A percentile compares a stretch with the other conserved stretches of the same genome.
These are phyloP conservation scores for Salminus brasiliensis DNA, from an alignment of 2,113 vertebrate genomes.

Conservation along the genomic window DNA sequence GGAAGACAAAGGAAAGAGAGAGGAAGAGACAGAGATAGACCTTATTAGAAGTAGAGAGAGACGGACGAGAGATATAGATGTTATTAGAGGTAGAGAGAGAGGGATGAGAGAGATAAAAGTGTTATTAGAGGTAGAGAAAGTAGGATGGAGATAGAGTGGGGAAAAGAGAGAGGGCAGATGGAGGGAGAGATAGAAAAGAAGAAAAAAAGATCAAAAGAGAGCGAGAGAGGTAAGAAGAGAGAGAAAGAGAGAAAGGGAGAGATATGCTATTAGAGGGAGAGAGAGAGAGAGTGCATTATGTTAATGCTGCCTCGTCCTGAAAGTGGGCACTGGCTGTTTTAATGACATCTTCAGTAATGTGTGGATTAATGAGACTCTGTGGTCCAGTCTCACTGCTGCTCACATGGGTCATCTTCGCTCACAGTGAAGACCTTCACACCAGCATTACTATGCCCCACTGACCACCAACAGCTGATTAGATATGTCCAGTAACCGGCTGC, in stretches of 20 bases:
- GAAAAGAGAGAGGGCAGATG: neutral
- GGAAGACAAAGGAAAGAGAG: too few relatives aligned
- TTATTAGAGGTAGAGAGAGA: neutral
- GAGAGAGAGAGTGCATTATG: conserved; percentile 22
- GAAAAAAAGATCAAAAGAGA: too few relatives aligned
- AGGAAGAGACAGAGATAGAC: conserved; percentile 12
- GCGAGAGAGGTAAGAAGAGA: too few relatives aligned
- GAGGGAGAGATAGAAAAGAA: conserved; percentile 4
- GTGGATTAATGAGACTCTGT: conserved; percentile 44
- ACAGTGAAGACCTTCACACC: conserved; percentile 25
- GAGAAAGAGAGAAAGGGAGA: conserved; percentile 19
- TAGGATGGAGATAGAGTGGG: conserved; percentile 5
- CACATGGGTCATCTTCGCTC: conserved; percentile 12
- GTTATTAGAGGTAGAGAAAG: too few relatives aligned
- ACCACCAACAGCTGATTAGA: conserved; percentile 44
- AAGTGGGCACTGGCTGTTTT: conserved; percentile 38
- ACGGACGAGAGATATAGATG: neutral
- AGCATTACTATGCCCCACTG: conserved; percentile 37
- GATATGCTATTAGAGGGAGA: neutral
- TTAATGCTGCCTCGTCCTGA: conserved; percentile 33
- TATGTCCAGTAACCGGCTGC: conserved; percentile 23
- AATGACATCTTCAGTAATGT: conserved; percentile 50
- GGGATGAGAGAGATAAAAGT: too few relatives aligned
- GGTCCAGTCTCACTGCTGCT: neutral
- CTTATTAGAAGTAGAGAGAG: too few relatives aligned